These are phyloP conservation scores for Tolypeutes matacus DNA, from an alignment of 2,797 vertebrate genomes.

Conservation along the genomic window DNA sequence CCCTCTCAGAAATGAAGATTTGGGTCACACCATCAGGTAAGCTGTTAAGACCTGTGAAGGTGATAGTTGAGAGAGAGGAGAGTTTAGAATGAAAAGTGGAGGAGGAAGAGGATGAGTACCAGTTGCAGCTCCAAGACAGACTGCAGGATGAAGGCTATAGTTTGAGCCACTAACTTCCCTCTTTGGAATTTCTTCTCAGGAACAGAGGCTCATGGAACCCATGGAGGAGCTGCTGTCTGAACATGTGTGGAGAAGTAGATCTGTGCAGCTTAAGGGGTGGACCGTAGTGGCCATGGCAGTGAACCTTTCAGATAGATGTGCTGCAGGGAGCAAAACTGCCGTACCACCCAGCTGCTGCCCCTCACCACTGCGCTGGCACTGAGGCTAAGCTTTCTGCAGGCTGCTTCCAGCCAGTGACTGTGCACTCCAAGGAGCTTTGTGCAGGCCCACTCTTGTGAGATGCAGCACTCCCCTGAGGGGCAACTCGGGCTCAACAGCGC, in stretches of 20 bases:
- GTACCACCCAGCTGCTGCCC: background rate
- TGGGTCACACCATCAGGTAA: background rate
- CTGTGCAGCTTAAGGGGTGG: no score
- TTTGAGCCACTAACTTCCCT: background rate
- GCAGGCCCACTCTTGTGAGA: background rate
- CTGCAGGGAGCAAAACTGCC: background rate
- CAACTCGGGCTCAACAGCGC: background rate
- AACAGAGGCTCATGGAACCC: background rate
- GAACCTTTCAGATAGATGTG: background rate
- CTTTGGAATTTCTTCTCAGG: background rate
- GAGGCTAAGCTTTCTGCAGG: background rate
- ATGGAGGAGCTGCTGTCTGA: background rate
- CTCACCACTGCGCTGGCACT: background rate
- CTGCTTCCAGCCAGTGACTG: background rate
- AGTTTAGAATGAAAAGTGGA: background rate
- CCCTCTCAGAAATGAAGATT: background rate
- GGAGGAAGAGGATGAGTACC: no score
- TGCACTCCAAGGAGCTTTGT: accelerated
- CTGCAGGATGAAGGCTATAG: background rate
- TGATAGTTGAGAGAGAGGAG: background rate
- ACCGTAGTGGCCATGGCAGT: no score
- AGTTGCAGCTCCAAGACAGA: background rate
- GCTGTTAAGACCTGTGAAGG: background rate
- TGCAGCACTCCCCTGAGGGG: no score
- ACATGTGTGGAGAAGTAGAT: background rate